These are phyloP conservation scores for Myotis planiceps DNA, from an alignment of 2,797 vertebrate genomes.

Conservation along the genomic window DNA sequence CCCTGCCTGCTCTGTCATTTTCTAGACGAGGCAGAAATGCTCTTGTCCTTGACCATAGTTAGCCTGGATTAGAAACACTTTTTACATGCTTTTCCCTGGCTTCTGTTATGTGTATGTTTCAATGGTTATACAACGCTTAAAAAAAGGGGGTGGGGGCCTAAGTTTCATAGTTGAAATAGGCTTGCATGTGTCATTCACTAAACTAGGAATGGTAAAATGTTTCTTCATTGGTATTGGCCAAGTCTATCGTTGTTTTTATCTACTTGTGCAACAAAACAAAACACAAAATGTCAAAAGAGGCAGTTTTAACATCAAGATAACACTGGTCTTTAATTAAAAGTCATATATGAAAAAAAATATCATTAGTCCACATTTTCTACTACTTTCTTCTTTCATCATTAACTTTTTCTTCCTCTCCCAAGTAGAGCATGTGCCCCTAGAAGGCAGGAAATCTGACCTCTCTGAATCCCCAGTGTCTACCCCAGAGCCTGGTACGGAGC, in stretches of 20 bases:
- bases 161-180: background rate
- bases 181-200: slow-evolving; percentile 10
- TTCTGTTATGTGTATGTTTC: slow-evolving; percentile 14
- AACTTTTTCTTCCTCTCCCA: background rate
- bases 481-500: background rate
- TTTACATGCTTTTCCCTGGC: background rate
- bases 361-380: background rate
- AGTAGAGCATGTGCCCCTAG: background rate
- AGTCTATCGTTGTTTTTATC: background rate
- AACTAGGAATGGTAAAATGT: background rate
- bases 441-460: background rate
- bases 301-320: background rate
- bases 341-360: background rate
- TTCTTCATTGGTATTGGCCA: background rate
- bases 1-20: background rate
- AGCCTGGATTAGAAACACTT: background rate
- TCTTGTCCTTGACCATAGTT: background rate
- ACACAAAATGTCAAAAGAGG: slow-evolving; percentile 21
- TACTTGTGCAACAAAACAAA: background rate
- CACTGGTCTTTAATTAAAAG: background rate
- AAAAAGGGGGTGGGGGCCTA: background rate
- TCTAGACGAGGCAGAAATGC: background rate
- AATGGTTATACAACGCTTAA: background rate
- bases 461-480: background rate
- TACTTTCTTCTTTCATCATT: background rate